phyloP scores from a whole-genome alignment of 2,113 vertebrate genomes.

The Thermophis baileyi region DNA sequence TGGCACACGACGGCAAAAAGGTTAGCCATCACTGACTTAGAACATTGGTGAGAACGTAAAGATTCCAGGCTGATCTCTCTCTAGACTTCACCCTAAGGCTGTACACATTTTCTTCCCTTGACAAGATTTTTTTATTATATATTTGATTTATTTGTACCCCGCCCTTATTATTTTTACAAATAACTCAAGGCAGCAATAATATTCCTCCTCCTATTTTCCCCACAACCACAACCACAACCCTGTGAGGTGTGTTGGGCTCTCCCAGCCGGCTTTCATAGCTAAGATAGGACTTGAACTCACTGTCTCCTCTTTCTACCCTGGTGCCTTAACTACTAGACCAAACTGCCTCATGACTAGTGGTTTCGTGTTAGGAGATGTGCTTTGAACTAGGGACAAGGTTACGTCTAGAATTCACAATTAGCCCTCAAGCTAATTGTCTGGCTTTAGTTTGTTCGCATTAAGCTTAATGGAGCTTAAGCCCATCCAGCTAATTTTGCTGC shows the following conservation, averaged over 20 bases:
- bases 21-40: no score
- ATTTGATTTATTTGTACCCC: background rate
- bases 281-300: no score
- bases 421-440: background rate
- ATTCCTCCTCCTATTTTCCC: background rate
- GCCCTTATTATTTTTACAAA: background rate
- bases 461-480: background rate
- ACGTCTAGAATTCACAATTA: background rate
- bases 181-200: background rate
- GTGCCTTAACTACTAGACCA: background rate
- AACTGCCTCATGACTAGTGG: background rate
- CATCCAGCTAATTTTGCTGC: background rate
- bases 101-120: background rate
- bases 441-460: background rate
- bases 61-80: background rate
- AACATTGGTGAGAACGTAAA: background rate
- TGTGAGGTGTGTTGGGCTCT: no score
- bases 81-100: background rate
- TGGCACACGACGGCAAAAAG: no score
- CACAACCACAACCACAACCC: no score
- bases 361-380: background rate
- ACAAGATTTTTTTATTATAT: background rate
- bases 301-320: no score
- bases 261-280: no score
- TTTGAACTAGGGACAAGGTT: background rate